Base-by-base conservation (phyloP, 2,797 vertebrate genomes). In the Sphenopsis melanotis region DNA sequence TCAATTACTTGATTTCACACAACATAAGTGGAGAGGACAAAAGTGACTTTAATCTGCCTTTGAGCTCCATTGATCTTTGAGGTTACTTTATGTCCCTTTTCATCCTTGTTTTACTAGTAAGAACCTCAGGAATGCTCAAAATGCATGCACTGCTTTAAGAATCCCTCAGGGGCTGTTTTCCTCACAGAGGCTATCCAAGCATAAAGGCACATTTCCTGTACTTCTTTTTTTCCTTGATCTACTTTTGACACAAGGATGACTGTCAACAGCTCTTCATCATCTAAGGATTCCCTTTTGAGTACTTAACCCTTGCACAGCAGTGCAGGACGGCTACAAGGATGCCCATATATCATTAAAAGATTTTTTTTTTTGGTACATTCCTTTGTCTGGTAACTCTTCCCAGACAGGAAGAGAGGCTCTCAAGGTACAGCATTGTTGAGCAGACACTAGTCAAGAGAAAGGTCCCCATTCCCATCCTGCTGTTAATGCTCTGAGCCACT, bases 171-270 rank as follows among this genome's bases (percentile, higher is more conserved):
- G 84, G 53, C 32, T 91, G 29, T 36, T 81, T 76, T 86, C 36
- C 36, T 61, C 50, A 56, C 47, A 57, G 55, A 71, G 72, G 34
- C 65, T 83, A 44, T 69, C 55, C 47, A 81, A 88, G 76, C 69
- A 93, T 55, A 88, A 93, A 91, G 50, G 10, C 80, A 72, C 50
- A 65, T 77, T 95, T 96, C 53, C 80, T 78, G 39, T 15, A 4
- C 32, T 77, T 60, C 66, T 87, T 80, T 75, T 80, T 75, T 53
- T 27, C 59, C 82, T 93, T 94, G 57, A 88, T 95, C 91, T 83
- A 9, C 83, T 95, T 93, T 72, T 72, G 80, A 94, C 94, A 87
- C 59, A 60, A 86, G n/a, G 29, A 72, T 69, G 74, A 83, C 29
- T 83, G 77, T 61, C 85, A 91, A 47, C n/a, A 79, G 50, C n/a